A percentile compares a stretch with the other conserved stretches of the same genome.
These are phyloP conservation scores for Palloptera scutellata DNA, from an alignment of 2,888 invertebrate species.

Conservation along the genomic window DNA sequence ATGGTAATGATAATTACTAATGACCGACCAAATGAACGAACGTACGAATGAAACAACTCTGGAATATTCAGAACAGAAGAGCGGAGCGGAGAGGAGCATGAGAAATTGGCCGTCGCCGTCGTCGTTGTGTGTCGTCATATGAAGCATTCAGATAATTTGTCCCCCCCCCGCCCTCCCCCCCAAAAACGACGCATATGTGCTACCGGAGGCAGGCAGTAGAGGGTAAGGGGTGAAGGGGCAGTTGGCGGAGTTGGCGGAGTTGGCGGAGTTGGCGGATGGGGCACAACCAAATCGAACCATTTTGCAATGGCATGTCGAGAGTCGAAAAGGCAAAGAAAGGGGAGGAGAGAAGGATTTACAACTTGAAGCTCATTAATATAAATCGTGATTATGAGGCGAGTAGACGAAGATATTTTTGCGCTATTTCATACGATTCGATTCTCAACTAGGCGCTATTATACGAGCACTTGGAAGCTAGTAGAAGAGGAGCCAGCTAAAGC, in stretches of 20 bases:
- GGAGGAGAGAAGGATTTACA: constrained; percentile 17
- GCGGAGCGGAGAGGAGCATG: background rate
- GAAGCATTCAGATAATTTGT: constrained; percentile 47
- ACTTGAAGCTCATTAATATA: constrained; percentile 48
- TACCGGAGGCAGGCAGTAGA: background rate
- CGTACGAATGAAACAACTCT: constrained; percentile 36
- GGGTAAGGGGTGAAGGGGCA: background rate
- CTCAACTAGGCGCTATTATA: too few species aligned
- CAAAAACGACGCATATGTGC: constrained; percentile 28
- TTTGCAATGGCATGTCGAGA: background rate
- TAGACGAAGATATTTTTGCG: background rate
- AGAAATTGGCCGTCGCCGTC: background rate
- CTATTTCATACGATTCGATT: too few species aligned
- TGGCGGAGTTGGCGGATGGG: background rate
- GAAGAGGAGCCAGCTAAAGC: too few species aligned
- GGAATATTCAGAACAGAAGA: constrained; percentile 24
- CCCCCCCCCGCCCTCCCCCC: constrained; percentile 43
- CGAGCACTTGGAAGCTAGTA: too few species aligned
- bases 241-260: background rate
- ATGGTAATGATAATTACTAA: constrained; percentile 49
- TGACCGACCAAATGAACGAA: constrained; percentile 43
- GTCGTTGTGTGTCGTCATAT: constrained; percentile 33
- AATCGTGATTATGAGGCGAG: constrained; percentile 45
- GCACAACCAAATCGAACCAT: background rate
- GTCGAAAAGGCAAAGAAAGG: background rate